phyloP scores from a whole-genome alignment of 1,140 invertebrate genomes.

The Heliconius melpomene region DNA sequence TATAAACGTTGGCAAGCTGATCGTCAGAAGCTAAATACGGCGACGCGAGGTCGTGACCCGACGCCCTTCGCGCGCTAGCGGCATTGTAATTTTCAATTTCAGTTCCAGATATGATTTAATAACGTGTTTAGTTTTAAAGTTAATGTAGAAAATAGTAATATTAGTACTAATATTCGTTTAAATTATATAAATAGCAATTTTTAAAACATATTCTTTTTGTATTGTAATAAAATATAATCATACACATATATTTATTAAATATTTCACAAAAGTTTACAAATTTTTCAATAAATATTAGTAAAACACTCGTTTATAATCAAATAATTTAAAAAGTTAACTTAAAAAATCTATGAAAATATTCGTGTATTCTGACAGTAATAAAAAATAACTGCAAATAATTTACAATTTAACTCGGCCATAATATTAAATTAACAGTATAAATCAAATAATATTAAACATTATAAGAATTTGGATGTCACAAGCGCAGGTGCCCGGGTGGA shows the following conservation, averaged over 20 bases:
- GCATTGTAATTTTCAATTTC: slow-evolving; percentile 15
- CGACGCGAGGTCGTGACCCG: slow-evolving; percentile 64
- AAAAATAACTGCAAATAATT: neutral
- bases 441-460: neutral
- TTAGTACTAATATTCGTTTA: no score
- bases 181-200: no score
- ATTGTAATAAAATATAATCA: no score
- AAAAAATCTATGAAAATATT: no score
- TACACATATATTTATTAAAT: no score
- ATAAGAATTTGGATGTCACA: slow-evolving; percentile 10
- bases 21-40: slow-evolving; percentile 60
- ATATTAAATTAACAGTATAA: neutral
- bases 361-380: no score
- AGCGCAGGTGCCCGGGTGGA: slow-evolving; percentile 6
- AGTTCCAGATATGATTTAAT: neutral
- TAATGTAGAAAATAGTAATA: neutral
- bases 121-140: no score
- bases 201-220: no score
- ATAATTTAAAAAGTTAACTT: no score
- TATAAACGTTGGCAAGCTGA: slow-evolving; percentile 27
- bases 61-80: slow-evolving; percentile 45
- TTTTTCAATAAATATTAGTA: no score
- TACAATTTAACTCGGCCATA: neutral
- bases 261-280: no score
- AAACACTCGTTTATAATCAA: no score